Base-by-base conservation (phyloP, 2,888 invertebrate species). In the Campoplex capitator region DNA sequence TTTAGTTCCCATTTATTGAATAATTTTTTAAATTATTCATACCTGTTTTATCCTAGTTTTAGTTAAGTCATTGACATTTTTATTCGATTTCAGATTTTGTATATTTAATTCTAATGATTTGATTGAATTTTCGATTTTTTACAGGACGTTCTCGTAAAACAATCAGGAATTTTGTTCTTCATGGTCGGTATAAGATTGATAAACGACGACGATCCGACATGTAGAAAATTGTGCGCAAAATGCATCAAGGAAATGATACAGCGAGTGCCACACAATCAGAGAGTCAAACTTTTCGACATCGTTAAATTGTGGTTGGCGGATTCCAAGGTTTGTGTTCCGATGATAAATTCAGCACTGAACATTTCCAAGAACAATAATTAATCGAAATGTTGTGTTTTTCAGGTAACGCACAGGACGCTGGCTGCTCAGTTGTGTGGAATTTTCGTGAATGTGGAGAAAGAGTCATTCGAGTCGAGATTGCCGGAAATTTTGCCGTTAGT, bases 351-450 rank as follows among this genome's bases (percentile, higher is more conserved):
- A 35, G 28, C 11, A 32, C 28, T 56, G 6, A 48, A 23, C 48
- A 9, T 9, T 68, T 45, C 65, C 28, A 16, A 54, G 9, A 45
- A 62, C 58, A 45, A 28, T 67, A 68, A 54, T 74, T 67, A 18
- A 67, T 51, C 51, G 71, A 42, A n/a, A 35, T 51, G 35, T 73
- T 80, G n/a, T 42, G 51, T 73, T 74, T 89, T 94, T 71, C 92
- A 97, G 96, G 95, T 96, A 0, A 95, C 95, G 7, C 97, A 98
- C 89, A 96, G 97, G 35, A 97, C 97, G 91, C 94, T 98, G 90
- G 97, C 97, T 0, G 97, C 97, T 0, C 97, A 98, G 92, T 94
- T 98, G 0, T 96, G 97, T 91, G 97, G 98, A 0, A 95, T 98
- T 84, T 98, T 98, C 93, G 97, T 98, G 0, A 96, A 96, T 86